phyloP scores from a whole-genome alignment of 2,888 invertebrate genomes.

The Andrena chrysosceles region DNA sequence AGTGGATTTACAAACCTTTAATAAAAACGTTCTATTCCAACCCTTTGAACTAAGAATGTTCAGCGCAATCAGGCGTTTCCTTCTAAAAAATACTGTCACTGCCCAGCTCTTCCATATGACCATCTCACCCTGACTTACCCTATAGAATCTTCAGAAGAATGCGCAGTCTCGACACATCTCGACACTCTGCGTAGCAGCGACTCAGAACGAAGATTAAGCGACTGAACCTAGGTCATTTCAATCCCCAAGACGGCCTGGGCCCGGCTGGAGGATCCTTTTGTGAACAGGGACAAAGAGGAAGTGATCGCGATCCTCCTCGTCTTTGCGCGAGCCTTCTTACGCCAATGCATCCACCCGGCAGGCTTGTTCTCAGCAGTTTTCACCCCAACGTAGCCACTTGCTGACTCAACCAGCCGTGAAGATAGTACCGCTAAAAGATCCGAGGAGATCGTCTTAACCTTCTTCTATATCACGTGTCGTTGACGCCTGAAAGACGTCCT shows the following conservation, averaged over 20 bases:
- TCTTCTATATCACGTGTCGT: conserved; percentile 69
- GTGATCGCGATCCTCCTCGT: conserved; percentile 51
- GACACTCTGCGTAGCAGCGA: background rate
- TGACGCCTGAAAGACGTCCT: conserved; percentile 61
- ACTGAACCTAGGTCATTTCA: conserved; percentile 18
- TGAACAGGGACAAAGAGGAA: conserved; percentile 44
- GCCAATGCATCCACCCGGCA: conserved; percentile 60
- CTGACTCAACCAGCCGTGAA: conserved; percentile 70
- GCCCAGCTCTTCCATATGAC: too few species aligned
- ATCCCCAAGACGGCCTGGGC: conserved; percentile 19
- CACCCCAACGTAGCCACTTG: conserved; percentile 60
- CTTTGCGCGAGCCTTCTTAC: conserved; percentile 55
- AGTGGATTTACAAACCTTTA: too few species aligned
- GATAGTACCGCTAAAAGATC: conserved; percentile 61
- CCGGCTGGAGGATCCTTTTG: conserved; percentile 17
- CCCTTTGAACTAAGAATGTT: too few species aligned
- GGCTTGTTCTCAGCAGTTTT: conserved; percentile 69
- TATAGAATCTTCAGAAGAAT: background rate
- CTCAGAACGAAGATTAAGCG: conserved; percentile 1
- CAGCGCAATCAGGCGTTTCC: too few species aligned
- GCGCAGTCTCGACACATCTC: background rate
- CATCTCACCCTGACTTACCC: too few species aligned
- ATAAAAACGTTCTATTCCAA: too few species aligned
- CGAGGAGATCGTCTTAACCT: conserved; percentile 69
- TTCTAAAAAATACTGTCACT: too few species aligned